Base-by-base conservation (phyloP, 2,797 vertebrate species). In the Rhinichthys osculus region DNA sequence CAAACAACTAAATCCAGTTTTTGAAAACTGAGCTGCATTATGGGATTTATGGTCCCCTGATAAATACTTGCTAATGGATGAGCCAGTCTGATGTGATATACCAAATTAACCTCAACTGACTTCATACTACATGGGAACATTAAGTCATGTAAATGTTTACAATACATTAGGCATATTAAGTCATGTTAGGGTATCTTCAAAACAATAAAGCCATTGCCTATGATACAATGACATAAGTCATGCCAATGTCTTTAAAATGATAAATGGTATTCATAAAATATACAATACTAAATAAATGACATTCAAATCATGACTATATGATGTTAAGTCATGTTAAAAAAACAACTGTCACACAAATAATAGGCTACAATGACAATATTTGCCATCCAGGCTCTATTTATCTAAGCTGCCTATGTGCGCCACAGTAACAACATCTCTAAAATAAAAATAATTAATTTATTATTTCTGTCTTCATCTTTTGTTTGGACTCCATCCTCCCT, bases 61-160 rank as follows among this genome's bases (percentile, higher is more conserved):
- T 66, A 66, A 76, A 83, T 7, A 64, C 59, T 35, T 54, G 59
- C 59, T 67, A 84, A 52, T 83, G 72, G 72, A 84, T 62, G n/a
- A 72, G n/a, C 14, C 79, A n/a, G 47, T 27, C 23, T 72, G n/a
- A 82, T 27, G 70, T 47, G 19, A 47, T 50, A 38, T 13, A 83
- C 30, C 71, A 83, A 66, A 83, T 83, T 40, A 66, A 76, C 42
- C 42, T 76, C 59, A 76, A 35, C 30, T 35, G 14, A 52, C 23
- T 54, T n/a, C 2, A 52, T 38, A 38, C 9, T 50, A 30, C 71
- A 64, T 38, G 14, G 16, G 44, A 4, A 74, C 64, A 74, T 50
- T 83, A 30, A 42, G 17, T 19, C 13, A 42, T 78, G 76, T 42
- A 44, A 71, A 50, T 82, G 4, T 72, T 19, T 82, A 27, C 27